Conservation (phyloP, 2,113 vertebrate species). For the Grammomys surdaster region DNA sequence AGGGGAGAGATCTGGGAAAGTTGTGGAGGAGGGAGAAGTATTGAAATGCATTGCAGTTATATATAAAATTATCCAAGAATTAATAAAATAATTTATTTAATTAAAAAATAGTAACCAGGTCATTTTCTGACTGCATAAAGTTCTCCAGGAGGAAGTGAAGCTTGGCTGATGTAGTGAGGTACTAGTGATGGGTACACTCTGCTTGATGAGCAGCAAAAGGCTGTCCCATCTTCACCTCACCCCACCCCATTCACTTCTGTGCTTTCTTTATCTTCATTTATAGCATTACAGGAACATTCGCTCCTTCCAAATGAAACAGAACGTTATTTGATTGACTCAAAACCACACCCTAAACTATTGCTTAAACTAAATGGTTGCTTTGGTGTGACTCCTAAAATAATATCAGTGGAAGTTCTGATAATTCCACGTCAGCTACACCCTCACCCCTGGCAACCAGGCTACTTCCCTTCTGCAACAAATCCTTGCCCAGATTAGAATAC, state of each 20-base stretch:
- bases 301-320: conserved; percentile 8
- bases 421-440: not conserved
- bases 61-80: not conserved
- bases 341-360: not conserved
- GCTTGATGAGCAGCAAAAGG: not conserved
- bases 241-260: not conserved
- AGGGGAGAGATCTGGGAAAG: not conserved
- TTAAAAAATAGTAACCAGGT: not conserved
- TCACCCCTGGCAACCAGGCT: not conserved
- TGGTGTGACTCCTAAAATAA: not conserved
- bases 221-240: not conserved
- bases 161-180: not conserved
- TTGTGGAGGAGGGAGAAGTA: not conserved
- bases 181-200: no score
- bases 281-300: not conserved
- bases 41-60: not conserved
- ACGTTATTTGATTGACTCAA: not conserved
- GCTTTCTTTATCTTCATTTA: not conserved
- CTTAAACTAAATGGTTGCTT: not conserved
- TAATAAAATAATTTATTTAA: not conserved
- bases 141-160: not conserved
- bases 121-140: not conserved
- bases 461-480: not conserved
- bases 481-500: not conserved
- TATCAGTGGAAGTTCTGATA: not conserved